Evolutionary conservation across 2,888 invertebrate genomes (phyloP).

Genomic region (Sylvicola fuscatus): DNA sequence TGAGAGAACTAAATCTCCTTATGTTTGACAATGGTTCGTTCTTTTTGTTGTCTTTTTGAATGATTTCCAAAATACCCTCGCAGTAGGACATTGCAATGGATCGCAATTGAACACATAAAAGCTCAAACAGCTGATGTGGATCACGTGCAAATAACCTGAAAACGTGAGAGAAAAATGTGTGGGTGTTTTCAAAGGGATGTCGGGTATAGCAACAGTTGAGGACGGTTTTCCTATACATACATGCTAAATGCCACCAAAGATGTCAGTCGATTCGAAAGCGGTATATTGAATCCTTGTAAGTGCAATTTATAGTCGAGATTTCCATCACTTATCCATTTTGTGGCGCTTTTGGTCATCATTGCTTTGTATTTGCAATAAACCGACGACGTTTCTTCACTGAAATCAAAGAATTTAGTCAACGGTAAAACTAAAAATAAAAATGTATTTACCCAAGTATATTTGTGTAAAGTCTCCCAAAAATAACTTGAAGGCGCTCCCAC

Average conservation of each 20-base stretch:
- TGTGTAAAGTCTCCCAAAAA: constrained; percentile 6
- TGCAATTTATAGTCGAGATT: constrained; percentile 6
- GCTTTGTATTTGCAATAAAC: constrained; percentile 6
- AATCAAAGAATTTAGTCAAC: too few species aligned
- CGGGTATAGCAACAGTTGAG: too few species aligned
- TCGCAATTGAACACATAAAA: constrained; percentile 40
- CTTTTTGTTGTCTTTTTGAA: constrained; percentile 20
- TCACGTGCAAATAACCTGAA: constrained; percentile 32
- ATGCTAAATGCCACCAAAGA: constrained; percentile 7
- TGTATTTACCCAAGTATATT: constrained; percentile 6
- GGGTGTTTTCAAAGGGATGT: too few species aligned
- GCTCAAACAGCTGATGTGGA: constrained; percentile 41
- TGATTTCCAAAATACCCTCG: constrained; percentile 25
- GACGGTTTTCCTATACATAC: too few species aligned
- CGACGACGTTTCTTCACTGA: constrained; percentile 3
- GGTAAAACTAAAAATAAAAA: neutral
- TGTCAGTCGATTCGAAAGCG: constrained; percentile 8
- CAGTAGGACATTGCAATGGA: constrained; percentile 41
- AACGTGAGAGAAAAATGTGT: constrained; percentile 5
- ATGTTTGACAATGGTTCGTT: constrained; percentile 17
- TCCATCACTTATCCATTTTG: constrained; percentile 8
- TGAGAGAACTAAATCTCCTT: constrained; percentile 19
- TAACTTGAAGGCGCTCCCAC: constrained; percentile 7
- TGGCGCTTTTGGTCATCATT: constrained; percentile 4
- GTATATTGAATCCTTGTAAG: constrained; percentile 6